phyloP scores from a whole-genome alignment of 2,888 invertebrate species.

The Drosophila limbata region DNA sequence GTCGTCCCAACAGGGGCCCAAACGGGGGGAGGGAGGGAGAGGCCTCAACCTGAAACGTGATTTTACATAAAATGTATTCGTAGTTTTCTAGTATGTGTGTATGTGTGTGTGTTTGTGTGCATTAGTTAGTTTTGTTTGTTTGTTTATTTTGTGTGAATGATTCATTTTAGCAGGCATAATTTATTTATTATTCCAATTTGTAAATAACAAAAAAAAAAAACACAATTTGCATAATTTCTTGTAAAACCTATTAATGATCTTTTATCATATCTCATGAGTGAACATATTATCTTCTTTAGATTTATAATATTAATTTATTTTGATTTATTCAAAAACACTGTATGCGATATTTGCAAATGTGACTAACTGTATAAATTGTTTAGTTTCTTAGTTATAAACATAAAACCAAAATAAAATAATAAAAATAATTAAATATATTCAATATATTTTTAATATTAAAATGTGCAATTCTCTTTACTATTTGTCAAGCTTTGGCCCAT shows the following conservation, averaged over 20 bases:
- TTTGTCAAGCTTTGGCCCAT: background rate
- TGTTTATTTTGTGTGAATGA: conserved; percentile 56
- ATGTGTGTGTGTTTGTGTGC: conserved; percentile 21
- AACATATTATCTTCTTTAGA: conserved; percentile 33
- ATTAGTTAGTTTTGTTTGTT: conserved; percentile 39
- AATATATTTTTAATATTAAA: background rate
- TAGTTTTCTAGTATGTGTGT: conserved; percentile 57
- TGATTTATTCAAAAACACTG: conserved; percentile 79
- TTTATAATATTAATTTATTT: conserved; percentile 56
- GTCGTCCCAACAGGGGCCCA: background rate
- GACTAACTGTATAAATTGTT: conserved; percentile 62
- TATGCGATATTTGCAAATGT: conserved; percentile 84
- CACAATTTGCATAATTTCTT: conserved; percentile 47
- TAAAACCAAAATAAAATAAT: conserved; percentile 21
- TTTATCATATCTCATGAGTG: conserved; percentile 61
- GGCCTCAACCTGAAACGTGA: conserved; percentile 59
- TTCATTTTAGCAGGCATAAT: conserved; percentile 63
- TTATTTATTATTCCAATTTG: conserved; percentile 75
- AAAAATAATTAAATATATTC: conserved; percentile 1
- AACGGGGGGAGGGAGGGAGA: background rate
- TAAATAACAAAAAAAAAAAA: conserved; percentile 53
- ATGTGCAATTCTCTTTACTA: background rate
- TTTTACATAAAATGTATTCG: conserved; percentile 74
- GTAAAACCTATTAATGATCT: conserved; percentile 27
- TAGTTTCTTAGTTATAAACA: conserved; percentile 53